phyloP scores from a whole-genome alignment of 2,888 invertebrate genomes.

The Horisme vitalbata region DNA sequence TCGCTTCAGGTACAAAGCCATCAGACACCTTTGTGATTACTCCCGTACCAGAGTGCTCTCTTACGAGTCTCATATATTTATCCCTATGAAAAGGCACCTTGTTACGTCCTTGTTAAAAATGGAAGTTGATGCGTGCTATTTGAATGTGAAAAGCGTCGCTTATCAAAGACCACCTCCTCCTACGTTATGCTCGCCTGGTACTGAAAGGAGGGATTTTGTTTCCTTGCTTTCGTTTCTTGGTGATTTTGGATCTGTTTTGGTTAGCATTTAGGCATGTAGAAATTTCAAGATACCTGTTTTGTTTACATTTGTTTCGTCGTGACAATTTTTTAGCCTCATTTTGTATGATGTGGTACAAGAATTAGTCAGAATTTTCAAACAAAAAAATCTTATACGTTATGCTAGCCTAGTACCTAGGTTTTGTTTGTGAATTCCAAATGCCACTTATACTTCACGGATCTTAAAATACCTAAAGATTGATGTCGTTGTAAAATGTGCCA shows the following conservation, averaged over 20 bases:
- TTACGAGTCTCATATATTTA: slow-evolving; percentile 8
- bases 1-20: too few relatives aligned
- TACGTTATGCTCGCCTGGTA: slow-evolving; percentile 6
- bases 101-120: slow-evolving; percentile 34
- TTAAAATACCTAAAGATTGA: too few relatives aligned
- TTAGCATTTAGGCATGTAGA: too few relatives aligned
- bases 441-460: too few relatives aligned
- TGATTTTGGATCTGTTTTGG: too few relatives aligned
- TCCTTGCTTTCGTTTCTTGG: not conserved
- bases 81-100: slow-evolving; percentile 16
- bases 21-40: not conserved
- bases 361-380: too few relatives aligned
- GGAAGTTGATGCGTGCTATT: slow-evolving; percentile 31
- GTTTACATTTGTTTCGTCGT: too few relatives aligned
- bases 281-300: too few relatives aligned
- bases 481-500: too few relatives aligned
- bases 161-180: slow-evolving; percentile 17
- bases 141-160: slow-evolving; percentile 16
- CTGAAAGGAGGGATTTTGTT: not conserved
- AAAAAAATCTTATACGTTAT: slow-evolving; percentile 1
- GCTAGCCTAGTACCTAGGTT: slow-evolving; percentile 11
- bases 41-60: not conserved
- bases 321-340: too few relatives aligned
- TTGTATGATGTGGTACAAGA: too few relatives aligned
- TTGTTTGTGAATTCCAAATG: too few relatives aligned